phyloP scores from a whole-genome alignment of 2,797 vertebrate species.

The Acanthurus leucopareius region DNA sequence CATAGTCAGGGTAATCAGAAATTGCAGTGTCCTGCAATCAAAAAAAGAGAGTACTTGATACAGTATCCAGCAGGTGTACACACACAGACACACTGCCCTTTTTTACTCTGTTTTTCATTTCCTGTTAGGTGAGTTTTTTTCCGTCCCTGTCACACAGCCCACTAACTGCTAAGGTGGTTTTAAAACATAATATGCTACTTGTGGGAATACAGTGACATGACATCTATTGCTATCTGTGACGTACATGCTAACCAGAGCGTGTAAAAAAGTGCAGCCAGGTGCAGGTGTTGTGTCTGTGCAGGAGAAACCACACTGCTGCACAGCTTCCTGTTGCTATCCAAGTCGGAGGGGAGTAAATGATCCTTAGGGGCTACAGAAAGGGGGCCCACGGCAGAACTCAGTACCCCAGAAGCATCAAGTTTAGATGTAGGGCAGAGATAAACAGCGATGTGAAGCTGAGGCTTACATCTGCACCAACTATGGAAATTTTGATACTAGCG shows the following conservation, averaged over 20 bases:
- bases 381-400: slow-evolving; percentile 47
- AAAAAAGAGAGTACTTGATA: slow-evolving; percentile 18
- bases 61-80: neutral
- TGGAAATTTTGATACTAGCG: slow-evolving; percentile 64
- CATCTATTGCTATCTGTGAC: slow-evolving; percentile 61
- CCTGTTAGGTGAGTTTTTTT: slow-evolving; percentile 40
- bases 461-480: slow-evolving; percentile 31
- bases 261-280: slow-evolving; percentile 43
- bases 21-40: slow-evolving; percentile 45
- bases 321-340: slow-evolving; percentile 79
- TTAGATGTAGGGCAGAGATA: slow-evolving; percentile 80
- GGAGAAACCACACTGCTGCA: slow-evolving; percentile 81
- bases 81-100: neutral
- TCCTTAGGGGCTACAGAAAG: slow-evolving; percentile 69
- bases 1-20: slow-evolving; percentile 4
- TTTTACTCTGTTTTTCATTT: slow-evolving; percentile 48
- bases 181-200: slow-evolving; percentile 23
- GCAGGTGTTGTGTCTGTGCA: slow-evolving; percentile 79
- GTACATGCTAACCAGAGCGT: slow-evolving; percentile 65
- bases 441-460: neutral
- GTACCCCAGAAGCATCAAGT: slow-evolving; percentile 40
- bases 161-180: slow-evolving; percentile 48
- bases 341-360: slow-evolving; percentile 30
- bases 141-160: slow-evolving; percentile 15
- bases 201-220: slow-evolving; percentile 29